phyloP scores from a whole-genome alignment of 2,113 vertebrate genomes.

The Lepisosteus oculatus region DNA sequence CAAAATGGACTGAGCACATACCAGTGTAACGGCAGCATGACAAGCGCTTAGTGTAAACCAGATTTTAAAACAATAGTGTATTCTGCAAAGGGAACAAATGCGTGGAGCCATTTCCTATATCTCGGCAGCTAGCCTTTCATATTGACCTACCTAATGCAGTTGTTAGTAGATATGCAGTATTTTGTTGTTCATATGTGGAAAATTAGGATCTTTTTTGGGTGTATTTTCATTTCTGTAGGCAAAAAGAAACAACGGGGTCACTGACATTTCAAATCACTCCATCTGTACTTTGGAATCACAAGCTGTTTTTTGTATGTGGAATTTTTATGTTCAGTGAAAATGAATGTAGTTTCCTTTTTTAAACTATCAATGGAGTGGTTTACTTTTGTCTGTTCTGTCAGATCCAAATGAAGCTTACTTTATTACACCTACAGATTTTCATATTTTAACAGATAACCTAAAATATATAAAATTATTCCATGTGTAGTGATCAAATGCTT shows the following conservation, averaged over 20 bases:
- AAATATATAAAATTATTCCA: slow-evolving; percentile 75
- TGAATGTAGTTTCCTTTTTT: slow-evolving; percentile 73
- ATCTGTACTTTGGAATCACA: slow-evolving; percentile 71
- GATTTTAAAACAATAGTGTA: slow-evolving; percentile 45
- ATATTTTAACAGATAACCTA: slow-evolving; percentile 83
- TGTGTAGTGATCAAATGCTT: slow-evolving; percentile 82
- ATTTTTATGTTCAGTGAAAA: slow-evolving; percentile 74
- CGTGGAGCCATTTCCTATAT: slow-evolving; percentile 74
- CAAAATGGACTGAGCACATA: slow-evolving; percentile 51
- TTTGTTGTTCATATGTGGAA: slow-evolving; percentile 84
- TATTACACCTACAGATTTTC: slow-evolving; percentile 72
- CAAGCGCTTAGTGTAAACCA: slow-evolving; percentile 49
- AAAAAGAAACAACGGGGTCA: slow-evolving; percentile 72
- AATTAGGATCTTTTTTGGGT: slow-evolving; percentile 77
- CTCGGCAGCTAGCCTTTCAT: slow-evolving; percentile 85
- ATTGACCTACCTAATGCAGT: slow-evolving; percentile 70
- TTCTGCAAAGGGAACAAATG: slow-evolving; percentile 68
- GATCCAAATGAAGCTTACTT: slow-evolving; percentile 70
- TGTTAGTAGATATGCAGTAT: slow-evolving; percentile 84
- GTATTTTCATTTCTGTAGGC: slow-evolving; percentile 72
- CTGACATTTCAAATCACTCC: slow-evolving; percentile 78
- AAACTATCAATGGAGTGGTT: slow-evolving; percentile 73
- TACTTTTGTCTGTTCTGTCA: slow-evolving; percentile 70
- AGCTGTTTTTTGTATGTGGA: slow-evolving; percentile 70
- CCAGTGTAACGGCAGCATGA: slow-evolving; percentile 47